Base-by-base conservation (phyloP, 2,797 vertebrate genomes). In the Aphelocoma californica region DNA sequence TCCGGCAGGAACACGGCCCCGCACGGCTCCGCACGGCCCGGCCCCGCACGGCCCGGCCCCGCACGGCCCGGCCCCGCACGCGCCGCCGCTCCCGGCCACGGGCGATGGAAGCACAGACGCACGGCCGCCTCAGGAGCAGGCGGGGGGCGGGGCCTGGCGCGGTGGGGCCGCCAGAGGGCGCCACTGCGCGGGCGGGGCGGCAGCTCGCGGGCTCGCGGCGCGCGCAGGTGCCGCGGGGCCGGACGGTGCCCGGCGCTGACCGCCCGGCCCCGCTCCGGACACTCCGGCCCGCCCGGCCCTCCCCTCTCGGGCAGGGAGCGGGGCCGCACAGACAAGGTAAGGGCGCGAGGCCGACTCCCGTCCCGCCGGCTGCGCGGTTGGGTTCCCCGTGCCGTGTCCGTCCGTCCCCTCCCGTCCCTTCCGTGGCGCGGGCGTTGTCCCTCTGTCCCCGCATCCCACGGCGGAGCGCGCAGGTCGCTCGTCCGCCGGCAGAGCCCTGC, bases 401-500 rank as follows among this genome's bases (percentile, higher is more conserved):
- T n/a, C 17, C 14, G 34, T 36, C 47, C 17, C 50, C 15, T 21
- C 34, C 14, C 3, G 44, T 17, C 7, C 8, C 11, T 9, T 34
- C 16, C 6, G 14, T 12, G 19, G 12, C 28, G 24, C 14, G 25
- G 8, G 38, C 13, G n/a, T 7, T 53, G 47, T 60, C 54, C 12
- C 2, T 8, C 3, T 4, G 32, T 3, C 4, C 3, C 12, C 7
- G 5, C 10, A 1, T 3, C 1, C 15, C 19, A 8, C 8, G 32
- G 4, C 7, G 25, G 18, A 3, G 65, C 26, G 13, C 32, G 34
- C 54, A 6, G 48, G 12, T 15, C 6, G 8, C 26, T n/a, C 1
- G 6, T 14, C 8, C 12, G 7, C 19, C 10, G 26, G 36, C 50
- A 6, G 28, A 71, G 58, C 21, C 34, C 47, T 3, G 62, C 3